Base-by-base conservation (phyloP, 2,797 vertebrate species). In the Arrhamphus sclerolepis region DNA sequence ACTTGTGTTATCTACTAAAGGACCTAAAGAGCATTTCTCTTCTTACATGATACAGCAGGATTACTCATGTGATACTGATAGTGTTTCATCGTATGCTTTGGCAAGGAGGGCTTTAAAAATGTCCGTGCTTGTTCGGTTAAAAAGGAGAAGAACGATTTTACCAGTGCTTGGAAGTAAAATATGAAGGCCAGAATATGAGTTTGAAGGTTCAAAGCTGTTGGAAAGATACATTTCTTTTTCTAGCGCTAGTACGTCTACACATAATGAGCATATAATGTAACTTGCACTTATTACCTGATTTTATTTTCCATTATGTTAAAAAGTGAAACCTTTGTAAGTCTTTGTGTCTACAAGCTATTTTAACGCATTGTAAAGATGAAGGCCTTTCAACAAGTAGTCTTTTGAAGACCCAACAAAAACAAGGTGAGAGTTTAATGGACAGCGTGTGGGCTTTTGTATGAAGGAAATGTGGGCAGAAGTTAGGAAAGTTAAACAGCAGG, bases 321-420 rank as follows among this genome's bases (percentile, higher is more conserved):
- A 76, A 67, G 56, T 73, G 52, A 83, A 77, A 66, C 62, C 24
- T 75, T 80, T 55, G 57, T 69, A 70, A 70, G 41, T 56, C 29
- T 75, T 44, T 26, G 6, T 70, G 43, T 63, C 52, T 70, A 40
- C 76, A 75, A 76, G 63, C 58, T 81, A 68, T 84, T 75, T 66
- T 73, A 61, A 67, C 72, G 51, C 63, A 62, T 75, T 62, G 43
- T 51, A 54, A 44, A 42, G 58, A 73, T 78, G 41, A 73, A 77
- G 62, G 46, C 13, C 5, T 80, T 78, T 75, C 29, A 63, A 31
- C 8, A 13, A 65, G 66, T 52, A 68, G 52, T 61, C 51, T 70
- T 80, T 78, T 64, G 46, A 72, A 78, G 59, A 71, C 62, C 67
- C 51, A 7, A 5, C 59, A 9, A 51, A 54, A 67, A 65, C 17